phyloP scores from a whole-genome alignment of 2,113 vertebrate species.

The Arenaria interpres region DNA sequence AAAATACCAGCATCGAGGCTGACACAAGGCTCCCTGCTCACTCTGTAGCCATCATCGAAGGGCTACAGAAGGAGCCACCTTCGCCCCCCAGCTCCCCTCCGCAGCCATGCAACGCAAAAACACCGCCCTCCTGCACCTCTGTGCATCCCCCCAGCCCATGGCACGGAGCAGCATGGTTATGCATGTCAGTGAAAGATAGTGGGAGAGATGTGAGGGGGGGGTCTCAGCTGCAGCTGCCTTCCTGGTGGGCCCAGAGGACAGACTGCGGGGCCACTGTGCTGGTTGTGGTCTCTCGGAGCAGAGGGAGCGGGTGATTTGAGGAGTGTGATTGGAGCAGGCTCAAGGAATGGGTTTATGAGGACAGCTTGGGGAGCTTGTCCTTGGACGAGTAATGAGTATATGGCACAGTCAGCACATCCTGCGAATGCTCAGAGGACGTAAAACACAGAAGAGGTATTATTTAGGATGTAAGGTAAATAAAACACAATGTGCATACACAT shows the following conservation, averaged over 20 bases:
- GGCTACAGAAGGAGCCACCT: not conserved
- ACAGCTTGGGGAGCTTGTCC: not conserved
- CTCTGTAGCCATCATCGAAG: accelerated
- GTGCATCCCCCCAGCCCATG: accelerated
- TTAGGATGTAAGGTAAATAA: not conserved
- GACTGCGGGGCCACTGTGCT: not conserved
- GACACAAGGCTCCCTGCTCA: not conserved
- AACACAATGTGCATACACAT: not conserved
- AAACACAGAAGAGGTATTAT: not conserved
- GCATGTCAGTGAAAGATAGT: accelerated
- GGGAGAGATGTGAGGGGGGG: not conserved
- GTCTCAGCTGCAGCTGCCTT: not conserved
- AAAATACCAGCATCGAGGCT: not conserved
- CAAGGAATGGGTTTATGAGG: not conserved
- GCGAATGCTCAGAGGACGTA: not conserved
- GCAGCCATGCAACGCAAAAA: not conserved
- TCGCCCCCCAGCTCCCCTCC: accelerated
- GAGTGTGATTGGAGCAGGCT: not conserved
- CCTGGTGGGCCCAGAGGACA: accelerated
- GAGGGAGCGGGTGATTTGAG: not conserved
- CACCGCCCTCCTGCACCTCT: accelerated
- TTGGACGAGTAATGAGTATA: not conserved
- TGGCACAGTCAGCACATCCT: not conserved
- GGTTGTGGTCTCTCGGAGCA: accelerated
- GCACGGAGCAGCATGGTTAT: accelerated